Conservation (phyloP, 2,113 vertebrate genomes). For the Hemiscyllium ocellatum region DNA sequence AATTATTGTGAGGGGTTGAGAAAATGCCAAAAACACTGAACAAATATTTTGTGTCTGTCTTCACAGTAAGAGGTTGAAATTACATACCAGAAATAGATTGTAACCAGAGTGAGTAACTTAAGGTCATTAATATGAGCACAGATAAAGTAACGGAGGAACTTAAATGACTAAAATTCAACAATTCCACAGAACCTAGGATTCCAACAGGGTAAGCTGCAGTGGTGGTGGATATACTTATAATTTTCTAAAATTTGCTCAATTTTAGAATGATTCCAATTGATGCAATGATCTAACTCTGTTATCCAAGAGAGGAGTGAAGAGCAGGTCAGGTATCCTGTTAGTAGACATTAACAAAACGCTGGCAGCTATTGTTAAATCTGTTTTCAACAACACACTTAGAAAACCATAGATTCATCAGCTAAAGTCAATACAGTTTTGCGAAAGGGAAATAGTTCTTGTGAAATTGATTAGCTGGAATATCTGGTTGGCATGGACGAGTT, state of each 20-base stretch:
- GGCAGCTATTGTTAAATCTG: too few species aligned
- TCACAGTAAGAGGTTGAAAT: background rate
- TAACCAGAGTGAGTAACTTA: background rate
- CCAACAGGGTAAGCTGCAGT: background rate
- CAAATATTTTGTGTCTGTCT: background rate
- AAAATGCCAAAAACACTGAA: background rate
- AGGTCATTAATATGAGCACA: background rate
- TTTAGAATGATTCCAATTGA: background rate
- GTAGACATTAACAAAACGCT: background rate
- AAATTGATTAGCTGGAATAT: background rate
- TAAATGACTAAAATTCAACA: background rate
- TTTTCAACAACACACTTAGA: background rate
- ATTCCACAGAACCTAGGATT: background rate
- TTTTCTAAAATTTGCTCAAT: background rate
- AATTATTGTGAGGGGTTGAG: background rate
- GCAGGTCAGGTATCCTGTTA: background rate
- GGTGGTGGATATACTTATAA: background rate
- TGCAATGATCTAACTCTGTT: background rate
- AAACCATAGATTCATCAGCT: background rate
- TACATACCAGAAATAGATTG: background rate
- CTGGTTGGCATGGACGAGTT: too few species aligned
- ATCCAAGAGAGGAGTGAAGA: background rate
- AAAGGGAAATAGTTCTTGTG: background rate
- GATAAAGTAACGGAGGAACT: background rate
- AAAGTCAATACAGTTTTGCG: background rate